Base-by-base conservation (phyloP, 2,888 invertebrate genomes). In the Anoplius nigerrimus region DNA sequence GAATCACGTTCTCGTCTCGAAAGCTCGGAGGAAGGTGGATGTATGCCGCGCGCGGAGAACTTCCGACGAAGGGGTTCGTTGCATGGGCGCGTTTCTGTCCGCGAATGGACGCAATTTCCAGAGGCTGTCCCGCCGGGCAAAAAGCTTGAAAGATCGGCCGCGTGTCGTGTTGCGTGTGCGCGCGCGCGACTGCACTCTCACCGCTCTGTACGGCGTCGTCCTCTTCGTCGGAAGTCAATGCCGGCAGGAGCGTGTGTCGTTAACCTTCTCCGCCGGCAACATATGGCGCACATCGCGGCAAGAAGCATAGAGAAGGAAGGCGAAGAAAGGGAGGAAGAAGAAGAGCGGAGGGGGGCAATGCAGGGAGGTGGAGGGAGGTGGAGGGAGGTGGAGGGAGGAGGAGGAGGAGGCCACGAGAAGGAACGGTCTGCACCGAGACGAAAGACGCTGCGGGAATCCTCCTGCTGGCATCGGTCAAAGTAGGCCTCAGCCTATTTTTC, bases 221-320 rank as follows among this genome's bases (percentile, higher is more conserved):
- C 11, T 34, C 34, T 69, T 70, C 75, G 75, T 74, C 71, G 78
- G 78, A 81, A 79, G 74, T 80, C 79, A 82, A 80, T 80, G 79
- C 75, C 79, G 76, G 79, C 78, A 80, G 76, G 72, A 27, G 56
- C 24, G 68, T 69, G 76, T 80, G 79, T 82, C 79, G 82, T 80
- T 80, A 78, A 80, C 79, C 79, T 80, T 68, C 65, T 71, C 69
- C 69, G 71, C 69, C 48, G 63, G 80, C 79, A 70, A 67, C 77
- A 75, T 80, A 77, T 72, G 80, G 71, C 66, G 60, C 65, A 71
- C 71, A n/a, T n/a, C 78, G 71, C 62, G 73, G 67, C 66, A 51
- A 69, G 53, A 54, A 56, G 61, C 52, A 24, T n/a, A 52, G 51
- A 54, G 62, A 21, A 62, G 53, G 18, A 8, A 18, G 43, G 46